These are phyloP conservation scores for Cheilosia soror DNA, from an alignment of 2,888 invertebrate genomes.

Conservation along the genomic window DNA sequence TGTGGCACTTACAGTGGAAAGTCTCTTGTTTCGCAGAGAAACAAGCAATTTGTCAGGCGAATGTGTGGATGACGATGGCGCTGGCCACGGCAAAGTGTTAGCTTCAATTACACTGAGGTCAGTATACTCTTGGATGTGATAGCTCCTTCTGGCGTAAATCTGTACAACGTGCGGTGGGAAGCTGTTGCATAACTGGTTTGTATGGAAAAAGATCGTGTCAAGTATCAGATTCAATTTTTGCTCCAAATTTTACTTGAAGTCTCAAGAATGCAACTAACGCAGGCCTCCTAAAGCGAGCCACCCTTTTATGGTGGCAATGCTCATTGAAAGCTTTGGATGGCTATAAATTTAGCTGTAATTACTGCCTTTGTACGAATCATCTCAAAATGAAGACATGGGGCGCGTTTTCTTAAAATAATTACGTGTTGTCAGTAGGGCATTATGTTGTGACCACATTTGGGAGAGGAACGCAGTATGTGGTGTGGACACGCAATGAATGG, in stretches of 20 bases:
- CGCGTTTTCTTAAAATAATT: constrained; percentile 18
- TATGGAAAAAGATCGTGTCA: no score
- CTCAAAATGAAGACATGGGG: constrained; percentile 15
- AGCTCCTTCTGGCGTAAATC: constrained; percentile 31
- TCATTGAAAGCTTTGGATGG: no score
- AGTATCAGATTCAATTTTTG: no score
- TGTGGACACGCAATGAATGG: constrained; percentile 21
- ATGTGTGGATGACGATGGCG: constrained; percentile 55
- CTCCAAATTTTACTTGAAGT: background rate
- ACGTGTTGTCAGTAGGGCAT: constrained; percentile 39
- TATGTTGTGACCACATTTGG: constrained; percentile 1
- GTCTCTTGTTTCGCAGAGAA: constrained; percentile 65
- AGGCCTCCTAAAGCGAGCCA: no score
- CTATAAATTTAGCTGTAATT: constrained; percentile 24
- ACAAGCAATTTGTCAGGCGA: constrained; percentile 66
- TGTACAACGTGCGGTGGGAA: constrained; percentile 11
- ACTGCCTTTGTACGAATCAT: background rate
- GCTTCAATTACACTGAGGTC: constrained; percentile 69
- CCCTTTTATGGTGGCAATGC: background rate
- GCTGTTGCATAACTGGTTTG: background rate
- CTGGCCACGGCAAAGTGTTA: constrained; percentile 31
- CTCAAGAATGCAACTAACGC: background rate
- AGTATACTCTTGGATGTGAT: constrained; percentile 57
- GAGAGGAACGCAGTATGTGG: no score
- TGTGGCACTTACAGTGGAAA: constrained; percentile 58